Evolutionary conservation across 2,888 invertebrate genomes (phyloP), one percentile per base, ranked within the genome.

Genomic region (Eledone cirrhosa): DNA sequence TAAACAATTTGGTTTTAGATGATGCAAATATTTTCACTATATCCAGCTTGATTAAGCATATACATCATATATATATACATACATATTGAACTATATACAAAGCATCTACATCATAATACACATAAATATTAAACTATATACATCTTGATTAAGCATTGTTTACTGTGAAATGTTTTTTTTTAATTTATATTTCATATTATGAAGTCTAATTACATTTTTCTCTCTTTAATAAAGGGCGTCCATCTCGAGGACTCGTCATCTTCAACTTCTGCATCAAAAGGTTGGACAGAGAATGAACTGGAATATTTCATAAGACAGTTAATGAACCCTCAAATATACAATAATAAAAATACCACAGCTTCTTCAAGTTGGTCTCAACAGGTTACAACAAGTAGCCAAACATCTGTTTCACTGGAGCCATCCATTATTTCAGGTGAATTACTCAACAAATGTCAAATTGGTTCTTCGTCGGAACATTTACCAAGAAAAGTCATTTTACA

Each of bases 211-310:
- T 41, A 41, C 5, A 2, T 41, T 41, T 41, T 41, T 41, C 0
- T 16, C 19, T 72, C 31, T n/a, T 33, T 41, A 8, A 33, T 14
- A 0, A 22, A 76, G 76, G 76, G 76, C 19, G 76, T 76, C 19
- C 76, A 76, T 47, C 22, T 76, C 24, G 76, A 76, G 48, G 76
- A 76, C 22, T 76, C 76, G 19, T 76, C 76, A n/a, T 33, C 72
- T 13, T 41, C 41, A 41, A 41, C 5, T 41, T 63, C 63, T 24
- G 76, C 48, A 11, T 76, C 76, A 29, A 33, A 47, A 48, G 48
- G 48, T 27, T 76, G 76, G 76, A 48, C 47, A 7, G 76, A 76
- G 41, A 48, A 76, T 29, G 76, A 76, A 13, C 16, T 76, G 27
- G 29, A 76, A 29, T 47, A 76, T 48, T 76, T 76, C 24, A 76